These are phyloP conservation scores for Scaptomyza caliginosa DNA, from an alignment of 2,888 invertebrate genomes.

Conservation along the genomic window DNA sequence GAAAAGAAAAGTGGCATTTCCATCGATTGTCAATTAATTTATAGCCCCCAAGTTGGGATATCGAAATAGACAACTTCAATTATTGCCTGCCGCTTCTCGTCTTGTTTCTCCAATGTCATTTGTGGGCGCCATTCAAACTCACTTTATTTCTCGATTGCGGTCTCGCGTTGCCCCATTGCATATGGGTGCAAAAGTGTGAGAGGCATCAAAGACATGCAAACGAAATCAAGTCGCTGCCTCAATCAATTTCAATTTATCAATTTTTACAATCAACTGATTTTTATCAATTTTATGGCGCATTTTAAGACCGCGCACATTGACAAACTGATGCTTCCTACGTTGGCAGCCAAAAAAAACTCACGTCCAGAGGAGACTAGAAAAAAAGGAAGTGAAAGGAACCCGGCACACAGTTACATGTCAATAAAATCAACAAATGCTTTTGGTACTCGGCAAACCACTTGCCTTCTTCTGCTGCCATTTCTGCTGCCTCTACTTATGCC, in stretches of 20 bases:
- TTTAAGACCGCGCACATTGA: conserved; percentile 58
- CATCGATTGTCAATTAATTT: conserved; percentile 57
- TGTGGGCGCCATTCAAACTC: conserved; percentile 33
- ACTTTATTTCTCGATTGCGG: conserved; percentile 40
- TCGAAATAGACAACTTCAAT: conserved; percentile 38
- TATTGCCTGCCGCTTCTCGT: conserved; percentile 11
- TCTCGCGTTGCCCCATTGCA: conserved; percentile 42
- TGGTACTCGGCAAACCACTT: conserved; percentile 36
- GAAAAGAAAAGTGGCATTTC: background rate
- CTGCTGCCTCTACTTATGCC: conserved; percentile 5
- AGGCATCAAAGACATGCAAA: conserved; percentile 56
- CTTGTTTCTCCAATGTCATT: conserved; percentile 32
- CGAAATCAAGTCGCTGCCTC: conserved; percentile 57
- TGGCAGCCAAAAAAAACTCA: conserved; percentile 51
- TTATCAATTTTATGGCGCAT: conserved; percentile 79
- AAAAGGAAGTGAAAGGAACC: background rate
- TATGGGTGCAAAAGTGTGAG: conserved; percentile 34
- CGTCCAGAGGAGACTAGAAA: conserved; percentile 4
- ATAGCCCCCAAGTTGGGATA: conserved; percentile 6
- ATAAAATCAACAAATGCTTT: conserved; percentile 76
- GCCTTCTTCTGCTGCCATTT: conserved; percentile 11
- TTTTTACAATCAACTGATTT: conserved; percentile 79
- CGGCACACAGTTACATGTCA: conserved; percentile 62
- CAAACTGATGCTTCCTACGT: background rate
- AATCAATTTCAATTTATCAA: conserved; percentile 79